Evolutionary conservation across 2,888 invertebrate species (phyloP).

Genomic region (Diogma glabrata): DNA sequence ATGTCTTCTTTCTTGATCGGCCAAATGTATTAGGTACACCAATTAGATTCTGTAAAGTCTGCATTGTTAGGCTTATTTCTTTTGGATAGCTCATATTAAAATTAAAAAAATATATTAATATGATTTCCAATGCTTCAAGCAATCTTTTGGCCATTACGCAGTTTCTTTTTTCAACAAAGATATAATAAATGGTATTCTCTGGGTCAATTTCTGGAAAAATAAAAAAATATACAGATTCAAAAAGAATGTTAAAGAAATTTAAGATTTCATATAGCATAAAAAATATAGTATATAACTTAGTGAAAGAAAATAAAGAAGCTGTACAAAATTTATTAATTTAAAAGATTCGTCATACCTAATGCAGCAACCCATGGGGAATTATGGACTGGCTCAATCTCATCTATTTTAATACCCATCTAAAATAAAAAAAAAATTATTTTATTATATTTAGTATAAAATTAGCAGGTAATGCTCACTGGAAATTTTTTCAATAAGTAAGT

Average conservation of each 20-base stretch:
- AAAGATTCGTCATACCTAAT: too few species aligned
- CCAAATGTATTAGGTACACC: slow-evolving; percentile 5
- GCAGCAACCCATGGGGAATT: slow-evolving; percentile 7
- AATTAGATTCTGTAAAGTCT: neutral
- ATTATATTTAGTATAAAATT: neutral
- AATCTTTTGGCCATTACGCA: neutral
- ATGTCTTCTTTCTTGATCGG: slow-evolving; percentile 4
- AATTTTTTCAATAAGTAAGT: neutral
- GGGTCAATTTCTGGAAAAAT: neutral
- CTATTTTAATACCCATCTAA: neutral
- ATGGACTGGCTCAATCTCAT: neutral
- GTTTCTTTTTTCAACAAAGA: neutral
- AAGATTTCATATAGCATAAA: too few species aligned
- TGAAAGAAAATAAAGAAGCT: too few species aligned
- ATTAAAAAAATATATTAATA: neutral
- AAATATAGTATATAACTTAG: too few species aligned
- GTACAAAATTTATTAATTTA: too few species aligned
- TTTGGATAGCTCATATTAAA: slow-evolving; percentile 8
- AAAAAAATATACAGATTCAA: slow-evolving; percentile 5
- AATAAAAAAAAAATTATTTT: neutral
- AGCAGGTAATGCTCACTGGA: neutral
- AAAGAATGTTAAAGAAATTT: too few species aligned
- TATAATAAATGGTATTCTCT: neutral
- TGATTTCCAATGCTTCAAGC: neutral
- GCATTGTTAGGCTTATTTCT: neutral